Base-by-base conservation (phyloP, 92 coral and sea anemone genomes). In the Umimayanthus kanabou region DNA sequence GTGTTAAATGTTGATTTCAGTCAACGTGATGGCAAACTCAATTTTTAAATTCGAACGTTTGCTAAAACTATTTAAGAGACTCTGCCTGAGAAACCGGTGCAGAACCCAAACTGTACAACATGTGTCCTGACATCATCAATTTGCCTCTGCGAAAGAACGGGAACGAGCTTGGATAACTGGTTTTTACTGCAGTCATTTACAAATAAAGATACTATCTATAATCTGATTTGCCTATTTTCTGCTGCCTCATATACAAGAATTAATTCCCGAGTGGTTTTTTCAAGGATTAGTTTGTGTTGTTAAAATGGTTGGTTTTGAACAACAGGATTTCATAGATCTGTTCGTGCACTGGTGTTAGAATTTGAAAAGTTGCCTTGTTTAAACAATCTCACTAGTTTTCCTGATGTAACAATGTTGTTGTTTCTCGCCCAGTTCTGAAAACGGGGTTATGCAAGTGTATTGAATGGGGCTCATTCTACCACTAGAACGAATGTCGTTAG, bases 381-480 rank as follows among this genome's bases (percentile, higher is more conserved):
- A 33, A 42, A 77, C 64, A 58, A 77, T 37, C 20, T 77, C 64
- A n/a, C 6, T 57, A 18, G 80, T 61, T 77, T 77, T 77, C 26
- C 80, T 77, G 33, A 18, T 77, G 80, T 77, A 77, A 33, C 43
- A 77, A 9, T 43, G n/a, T 45, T 20, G 61, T 43, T 45, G 64
- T 77, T 57, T 77, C 5, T 77, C 80, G 5, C 61, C 80, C 16
- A 77, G 80, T 11, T 55, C 49, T 25, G 39, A 77, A 64, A 61
- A 77, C 45, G 64, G 61, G 23, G 45, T 45, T 77, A 45, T 77
- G 42, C 64, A 77, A 55, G 81, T 77, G 28, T 43, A 43, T 37
- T 77, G 81, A 22, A 77, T 77, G 10, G 81, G 81, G 61, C 81
- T 77, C 61, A 77, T 23, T 77, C 39, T 9, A 42, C 81, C 81